Conservation (phyloP, 1,140 invertebrate genomes). For the Psix sp. region DNA sequence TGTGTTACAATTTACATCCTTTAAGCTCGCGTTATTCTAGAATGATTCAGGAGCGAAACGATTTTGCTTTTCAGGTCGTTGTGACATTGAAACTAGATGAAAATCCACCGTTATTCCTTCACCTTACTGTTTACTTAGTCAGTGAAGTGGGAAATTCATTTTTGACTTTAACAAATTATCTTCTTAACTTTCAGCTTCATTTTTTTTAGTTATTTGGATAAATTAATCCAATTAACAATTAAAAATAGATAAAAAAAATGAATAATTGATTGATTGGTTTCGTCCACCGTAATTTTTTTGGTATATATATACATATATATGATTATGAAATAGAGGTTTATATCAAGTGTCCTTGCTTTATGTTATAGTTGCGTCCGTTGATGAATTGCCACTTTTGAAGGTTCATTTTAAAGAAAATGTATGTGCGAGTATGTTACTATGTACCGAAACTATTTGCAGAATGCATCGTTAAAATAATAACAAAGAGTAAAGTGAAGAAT, state of each 20-base stretch:
- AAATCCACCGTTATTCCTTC: conserved; percentile 53
- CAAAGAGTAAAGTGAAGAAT: conserved; percentile 30
- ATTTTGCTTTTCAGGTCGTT: no score
- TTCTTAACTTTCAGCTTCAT: conserved; percentile 29
- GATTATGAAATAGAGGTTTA: conserved; percentile 77
- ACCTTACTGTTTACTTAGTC: conserved; percentile 44
- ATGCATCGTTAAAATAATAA: conserved; percentile 40
- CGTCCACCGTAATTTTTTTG: no score
- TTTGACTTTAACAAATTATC: conserved; percentile 9
- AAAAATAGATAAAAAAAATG: no score
- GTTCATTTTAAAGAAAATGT: conserved; percentile 34
- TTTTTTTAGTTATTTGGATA: no score
- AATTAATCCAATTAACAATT: conserved; percentile 26
- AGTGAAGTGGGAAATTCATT: conserved; percentile 15
- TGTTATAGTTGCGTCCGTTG: conserved; percentile 75
- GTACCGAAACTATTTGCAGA: conserved; percentile 56
- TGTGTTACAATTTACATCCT: background rate
- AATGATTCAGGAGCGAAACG: no score
- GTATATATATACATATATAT: conserved; percentile 16
- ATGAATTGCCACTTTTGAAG: conserved; percentile 72
- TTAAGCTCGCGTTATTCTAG: background rate
- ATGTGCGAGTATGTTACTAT: conserved; percentile 40
- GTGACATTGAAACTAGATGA: conserved; percentile 10
- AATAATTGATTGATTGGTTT: no score
- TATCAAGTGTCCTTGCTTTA: conserved; percentile 78